Conservation (phyloP, 2,797 vertebrate species). For the Podarcis lilfordi region DNA sequence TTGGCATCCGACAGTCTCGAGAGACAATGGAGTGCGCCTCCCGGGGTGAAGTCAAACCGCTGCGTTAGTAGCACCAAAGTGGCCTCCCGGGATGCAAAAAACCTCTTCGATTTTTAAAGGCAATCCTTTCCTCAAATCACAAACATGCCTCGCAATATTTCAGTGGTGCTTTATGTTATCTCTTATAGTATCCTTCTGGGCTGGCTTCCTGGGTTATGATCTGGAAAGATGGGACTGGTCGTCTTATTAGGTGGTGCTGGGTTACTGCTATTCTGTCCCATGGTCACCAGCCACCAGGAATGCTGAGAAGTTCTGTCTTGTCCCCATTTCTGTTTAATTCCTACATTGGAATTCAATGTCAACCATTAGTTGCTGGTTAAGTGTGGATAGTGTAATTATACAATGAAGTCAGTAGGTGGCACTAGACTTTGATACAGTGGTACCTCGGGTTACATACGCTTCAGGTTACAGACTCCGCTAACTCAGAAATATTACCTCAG, state of each 20-base stretch:
- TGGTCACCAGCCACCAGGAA: neutral
- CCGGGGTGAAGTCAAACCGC: too few relatives aligned
- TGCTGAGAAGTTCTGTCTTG: neutral
- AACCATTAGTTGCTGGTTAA: neutral
- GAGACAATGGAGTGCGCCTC: too few relatives aligned
- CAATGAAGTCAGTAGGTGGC: neutral
- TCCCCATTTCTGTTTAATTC: too few relatives aligned
- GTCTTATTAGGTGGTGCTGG: neutral
- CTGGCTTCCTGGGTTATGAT: neutral
- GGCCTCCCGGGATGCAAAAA: neutral
- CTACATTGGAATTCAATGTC: neutral
- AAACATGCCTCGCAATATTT: neutral
- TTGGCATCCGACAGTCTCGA: too few relatives aligned
- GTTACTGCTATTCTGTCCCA: neutral
- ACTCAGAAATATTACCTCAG: too few relatives aligned
- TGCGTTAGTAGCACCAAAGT: too few relatives aligned
- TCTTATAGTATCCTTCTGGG: neutral
- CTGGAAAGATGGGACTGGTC: neutral
- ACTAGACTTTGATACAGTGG: neutral
- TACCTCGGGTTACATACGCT: too few relatives aligned
- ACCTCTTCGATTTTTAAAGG: neutral
- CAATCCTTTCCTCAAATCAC: neutral
- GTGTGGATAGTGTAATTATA: neutral
- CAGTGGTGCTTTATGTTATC: neutral
- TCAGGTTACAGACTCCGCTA: too few relatives aligned